A percentile compares a stretch with the other conserved stretches of the same genome.
Conservation (phyloP, 2,888 invertebrate genomes). For the Pammene fasciana region DNA sequence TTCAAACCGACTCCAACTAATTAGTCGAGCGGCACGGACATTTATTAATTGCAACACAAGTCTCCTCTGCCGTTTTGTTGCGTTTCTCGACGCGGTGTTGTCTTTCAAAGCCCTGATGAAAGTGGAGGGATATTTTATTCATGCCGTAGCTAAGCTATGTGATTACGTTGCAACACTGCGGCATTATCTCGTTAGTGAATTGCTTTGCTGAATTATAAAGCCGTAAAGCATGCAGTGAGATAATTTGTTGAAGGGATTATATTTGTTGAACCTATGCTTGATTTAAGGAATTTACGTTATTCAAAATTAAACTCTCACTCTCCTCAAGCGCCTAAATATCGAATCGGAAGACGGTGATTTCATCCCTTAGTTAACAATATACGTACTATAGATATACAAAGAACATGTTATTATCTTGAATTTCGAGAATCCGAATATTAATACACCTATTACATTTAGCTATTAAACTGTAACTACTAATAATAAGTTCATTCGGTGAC, state of each 20-base stretch:
- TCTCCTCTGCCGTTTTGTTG: constrained; percentile 61
- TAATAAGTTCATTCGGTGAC: not conserved
- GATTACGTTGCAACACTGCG: constrained; percentile 35
- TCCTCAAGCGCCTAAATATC: too few relatives aligned
- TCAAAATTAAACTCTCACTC: not conserved
- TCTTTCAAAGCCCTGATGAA: constrained; percentile 63
- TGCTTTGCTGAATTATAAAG: constrained; percentile 28
- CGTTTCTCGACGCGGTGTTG: constrained; percentile 62
- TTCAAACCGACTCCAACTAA: constrained; percentile 71
- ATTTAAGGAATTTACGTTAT: not conserved
- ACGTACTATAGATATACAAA: too few relatives aligned
- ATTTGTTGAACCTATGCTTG: not conserved
- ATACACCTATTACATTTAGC: not conserved
- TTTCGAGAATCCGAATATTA: not conserved
- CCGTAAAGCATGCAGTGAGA: constrained; percentile 21
- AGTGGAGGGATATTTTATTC: constrained; percentile 41
- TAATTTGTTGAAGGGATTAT: constrained; percentile 13
- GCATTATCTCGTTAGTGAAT: constrained; percentile 38
- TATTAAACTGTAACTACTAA: not conserved
- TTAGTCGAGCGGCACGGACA: constrained; percentile 75
- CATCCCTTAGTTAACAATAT: too few relatives aligned
- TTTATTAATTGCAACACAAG: constrained; percentile 81
- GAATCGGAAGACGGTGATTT: too few relatives aligned
- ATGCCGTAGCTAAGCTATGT: constrained; percentile 30
- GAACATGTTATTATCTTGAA: too few relatives aligned